Evolutionary conservation across 2,113 vertebrate species (phyloP).

Genomic region (Cephalopterus ornatus): DNA sequence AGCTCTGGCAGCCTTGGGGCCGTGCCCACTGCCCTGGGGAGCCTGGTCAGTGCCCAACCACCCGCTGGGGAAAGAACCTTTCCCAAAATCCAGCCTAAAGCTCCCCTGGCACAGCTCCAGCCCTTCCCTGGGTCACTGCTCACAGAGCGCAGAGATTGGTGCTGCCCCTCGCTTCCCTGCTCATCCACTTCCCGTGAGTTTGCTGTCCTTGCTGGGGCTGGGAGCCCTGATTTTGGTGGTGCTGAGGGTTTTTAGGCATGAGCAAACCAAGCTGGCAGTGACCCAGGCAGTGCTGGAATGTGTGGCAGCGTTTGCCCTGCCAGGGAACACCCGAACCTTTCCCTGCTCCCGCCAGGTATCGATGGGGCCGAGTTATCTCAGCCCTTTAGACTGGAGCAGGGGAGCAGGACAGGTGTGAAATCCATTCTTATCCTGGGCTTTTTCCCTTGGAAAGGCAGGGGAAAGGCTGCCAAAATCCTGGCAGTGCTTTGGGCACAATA

Average conservation of each 20-base stretch:
- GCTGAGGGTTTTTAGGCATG: not conserved
- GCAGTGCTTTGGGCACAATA: accelerated
- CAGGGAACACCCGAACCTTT: not conserved
- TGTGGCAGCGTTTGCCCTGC: accelerated
- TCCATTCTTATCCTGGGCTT: not conserved
- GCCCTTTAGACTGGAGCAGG: not conserved
- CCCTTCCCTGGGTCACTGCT: not conserved
- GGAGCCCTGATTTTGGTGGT: not conserved
- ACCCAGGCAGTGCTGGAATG: not conserved
- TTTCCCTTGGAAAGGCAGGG: not conserved
- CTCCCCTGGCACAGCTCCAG: not conserved
- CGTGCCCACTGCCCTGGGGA: not conserved
- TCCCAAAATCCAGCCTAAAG: not conserved
- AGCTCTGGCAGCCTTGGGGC: not conserved
- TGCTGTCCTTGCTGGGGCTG: not conserved
- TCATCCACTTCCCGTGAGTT: not conserved
- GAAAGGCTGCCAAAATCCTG: not conserved
- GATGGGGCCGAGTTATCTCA: accelerated
- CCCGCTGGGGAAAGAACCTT: not conserved
- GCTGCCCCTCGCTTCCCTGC: not conserved
- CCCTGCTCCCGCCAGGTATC: not conserved
- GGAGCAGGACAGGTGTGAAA: not conserved
- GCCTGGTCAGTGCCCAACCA: not conserved
- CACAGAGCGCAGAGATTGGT: not conserved
- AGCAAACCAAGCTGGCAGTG: not conserved